Evolutionary conservation across 1,140 invertebrate genomes (phyloP), one percentile per base, ranked within the genome.

Genomic region (Drosophila bipectinata): DNA sequence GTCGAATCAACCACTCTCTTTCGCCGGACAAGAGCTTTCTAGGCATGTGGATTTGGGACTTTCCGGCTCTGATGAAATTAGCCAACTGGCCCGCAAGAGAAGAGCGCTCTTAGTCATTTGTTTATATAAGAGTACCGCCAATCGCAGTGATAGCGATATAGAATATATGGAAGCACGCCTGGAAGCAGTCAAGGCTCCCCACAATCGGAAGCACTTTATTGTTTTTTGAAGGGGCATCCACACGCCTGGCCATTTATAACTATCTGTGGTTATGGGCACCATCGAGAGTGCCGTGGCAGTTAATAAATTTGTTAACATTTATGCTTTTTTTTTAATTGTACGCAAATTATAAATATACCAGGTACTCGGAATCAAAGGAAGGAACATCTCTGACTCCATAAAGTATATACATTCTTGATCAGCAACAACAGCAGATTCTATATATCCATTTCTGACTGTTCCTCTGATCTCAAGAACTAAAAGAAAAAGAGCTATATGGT

Each of bases 21-120:
- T 7, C 15, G 24, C 7, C 12, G 2, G 1, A 26, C 30, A 51
- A 48, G 24, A n/a, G 30, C 3, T 12, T n/a, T 47, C n/a, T 3
- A 56, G 8, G 9, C 18, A 41, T 6, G 39, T 4, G 14, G 44
- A n/a, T 32, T 8, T 28, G 37, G 54, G 54, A 47, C 34, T 67
- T 67, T 52, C 63, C 47, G 24, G 1, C 59, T 66, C 60, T 67
- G 63, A 26, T 67, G 63, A 67, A 67, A 67, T 67, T 67, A 10
- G 12, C 9, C 39, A 45, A 26, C 7, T 7, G 44, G 10, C 30
- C 15, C 14, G 41, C 6, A 44, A 48, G 21, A 45, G 30, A 10
- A n/a, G 8, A 14, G 9, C 21, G 32, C 63, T 67, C 63, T 67
- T 67, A 32, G 28, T n/a, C 34, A 4, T 34, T 64, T 64, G 63